Percentiles rank a stretch among this genome's conserved stretches.
phyloP scores from a whole-genome alignment of 2,113 vertebrate genomes.

The Anas platyrhynchos region DNA sequence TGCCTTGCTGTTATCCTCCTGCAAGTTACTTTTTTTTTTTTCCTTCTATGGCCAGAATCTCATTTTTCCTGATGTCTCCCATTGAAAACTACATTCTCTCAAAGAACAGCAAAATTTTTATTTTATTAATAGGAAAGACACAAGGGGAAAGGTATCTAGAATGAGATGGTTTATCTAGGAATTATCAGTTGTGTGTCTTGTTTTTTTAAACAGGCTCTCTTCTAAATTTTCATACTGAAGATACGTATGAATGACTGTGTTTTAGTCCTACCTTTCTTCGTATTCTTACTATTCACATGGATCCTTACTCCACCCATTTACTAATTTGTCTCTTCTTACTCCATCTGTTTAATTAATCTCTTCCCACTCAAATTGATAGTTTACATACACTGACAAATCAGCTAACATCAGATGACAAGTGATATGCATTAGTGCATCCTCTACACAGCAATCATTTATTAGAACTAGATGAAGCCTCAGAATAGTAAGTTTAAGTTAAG shows the following conservation, averaged over 20 bases:
- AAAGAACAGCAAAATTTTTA: background rate
- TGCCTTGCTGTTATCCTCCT: background rate
- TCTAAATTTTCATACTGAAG: background rate
- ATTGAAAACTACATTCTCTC: background rate
- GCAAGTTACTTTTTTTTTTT: background rate
- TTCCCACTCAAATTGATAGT: constrained; percentile 39
- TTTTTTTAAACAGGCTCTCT: background rate
- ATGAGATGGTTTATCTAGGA: background rate
- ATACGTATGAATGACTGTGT: background rate
- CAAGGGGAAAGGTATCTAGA: background rate
- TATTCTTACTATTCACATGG: background rate
- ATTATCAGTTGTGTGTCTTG: background rate
- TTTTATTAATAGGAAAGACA: background rate
- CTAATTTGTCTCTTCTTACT: background rate
- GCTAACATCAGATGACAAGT: background rate
- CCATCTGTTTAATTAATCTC: background rate
- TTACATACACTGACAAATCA: constrained; percentile 1
- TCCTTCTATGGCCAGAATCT: background rate
- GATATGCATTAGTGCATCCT: background rate
- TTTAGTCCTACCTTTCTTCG: background rate
- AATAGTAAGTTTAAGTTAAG: background rate
- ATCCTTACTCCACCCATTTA: background rate
- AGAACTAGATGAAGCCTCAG: background rate
- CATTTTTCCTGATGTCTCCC: background rate
- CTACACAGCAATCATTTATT: background rate